These are phyloP conservation scores for Axinella damicornis DNA, from an alignment of 37 sponge, comb jelly and placozoan species.

Conservation along the genomic window DNA sequence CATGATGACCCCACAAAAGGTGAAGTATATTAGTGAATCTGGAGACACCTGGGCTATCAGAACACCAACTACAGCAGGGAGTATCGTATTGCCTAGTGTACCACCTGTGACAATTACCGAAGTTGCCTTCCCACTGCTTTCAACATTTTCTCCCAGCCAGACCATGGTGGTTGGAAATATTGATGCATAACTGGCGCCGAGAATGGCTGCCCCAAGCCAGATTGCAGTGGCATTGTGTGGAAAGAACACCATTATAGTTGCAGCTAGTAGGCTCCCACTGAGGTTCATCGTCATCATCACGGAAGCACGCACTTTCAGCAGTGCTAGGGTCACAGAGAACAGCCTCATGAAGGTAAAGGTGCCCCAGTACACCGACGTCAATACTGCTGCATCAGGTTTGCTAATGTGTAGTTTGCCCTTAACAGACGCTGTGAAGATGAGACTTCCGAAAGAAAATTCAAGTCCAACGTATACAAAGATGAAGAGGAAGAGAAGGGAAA, in stretches of 20 bases:
- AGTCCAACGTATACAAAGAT: conserved; percentile 61
- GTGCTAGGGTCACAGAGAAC: conserved; percentile 32
- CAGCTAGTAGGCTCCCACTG: conserved; percentile 40
- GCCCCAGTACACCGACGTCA: conserved; percentile 70
- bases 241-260: conserved; percentile 19
- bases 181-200: conserved; percentile 55
- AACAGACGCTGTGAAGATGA: conserved; percentile 68
- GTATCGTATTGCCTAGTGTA: conserved; percentile 41
- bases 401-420: conserved; percentile 38
- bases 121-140: conserved; percentile 28
- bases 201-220: conserved; percentile 50
- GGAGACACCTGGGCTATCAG: conserved; percentile 23
- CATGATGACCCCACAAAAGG: conserved; percentile 16
- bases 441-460: conserved; percentile 58
- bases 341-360: conserved; percentile 58
- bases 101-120: conserved; percentile 39
- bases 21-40: conserved; percentile 33
- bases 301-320: conserved; percentile 42
- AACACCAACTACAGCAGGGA: conserved; percentile 39
- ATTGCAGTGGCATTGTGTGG: conserved; percentile 18
- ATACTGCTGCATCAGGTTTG: conserved; percentile 43
- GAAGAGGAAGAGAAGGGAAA: conserved; percentile 26
- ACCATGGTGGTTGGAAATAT: conserved; percentile 60
- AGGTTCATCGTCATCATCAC: conserved; percentile 44
- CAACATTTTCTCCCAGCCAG: conserved; percentile 48